Percentiles rank a stretch among this genome's conserved stretches.
Evolutionary conservation across 2,888 invertebrate species (phyloP).

Genomic region (Corythucha ciliata): DNA sequence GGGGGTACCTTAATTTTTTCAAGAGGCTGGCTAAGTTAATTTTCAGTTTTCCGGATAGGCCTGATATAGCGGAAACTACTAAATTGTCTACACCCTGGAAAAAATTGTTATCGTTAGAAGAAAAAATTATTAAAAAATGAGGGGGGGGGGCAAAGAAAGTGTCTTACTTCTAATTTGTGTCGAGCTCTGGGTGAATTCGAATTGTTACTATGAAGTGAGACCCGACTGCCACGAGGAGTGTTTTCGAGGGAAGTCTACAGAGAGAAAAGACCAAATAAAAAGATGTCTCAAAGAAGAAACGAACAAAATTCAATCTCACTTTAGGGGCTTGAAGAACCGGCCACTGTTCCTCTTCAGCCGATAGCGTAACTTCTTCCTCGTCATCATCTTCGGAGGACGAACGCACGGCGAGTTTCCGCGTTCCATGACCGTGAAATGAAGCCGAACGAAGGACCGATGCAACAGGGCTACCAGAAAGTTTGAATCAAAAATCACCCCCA

Average conservation of each 20-base stretch:
- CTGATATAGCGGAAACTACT: constrained; percentile 33
- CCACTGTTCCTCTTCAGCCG: constrained; percentile 33
- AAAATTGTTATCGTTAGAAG: neutral
- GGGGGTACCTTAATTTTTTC: constrained; percentile 34
- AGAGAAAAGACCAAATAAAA: constrained; percentile 7
- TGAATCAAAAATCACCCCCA: no score
- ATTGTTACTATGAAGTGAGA: constrained; percentile 33
- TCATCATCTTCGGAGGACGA: constrained; percentile 32
- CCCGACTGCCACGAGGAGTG: constrained; percentile 31
- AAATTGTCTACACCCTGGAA: constrained; percentile 33
- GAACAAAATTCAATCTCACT: constrained; percentile 19
- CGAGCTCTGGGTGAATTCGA: constrained; percentile 31
- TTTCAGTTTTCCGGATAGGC: constrained; percentile 32
- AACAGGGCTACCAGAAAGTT: constrained; percentile 26
- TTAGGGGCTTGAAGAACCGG: constrained; percentile 30
- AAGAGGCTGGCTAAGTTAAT: constrained; percentile 31
- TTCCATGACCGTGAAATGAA: constrained; percentile 46
- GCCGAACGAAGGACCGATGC: constrained; percentile 43
- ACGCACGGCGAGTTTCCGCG: constrained; percentile 32
- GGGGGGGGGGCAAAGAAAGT: constrained; percentile 10
- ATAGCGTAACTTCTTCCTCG: constrained; percentile 26
- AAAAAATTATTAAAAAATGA: neutral
- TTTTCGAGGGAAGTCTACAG: constrained; percentile 31
- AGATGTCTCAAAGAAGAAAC: neutral
- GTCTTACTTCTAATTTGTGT: constrained; percentile 25